These are phyloP conservation scores for Rattus rattus DNA, from an alignment of 2,113 vertebrate genomes.

Conservation along the genomic window DNA sequence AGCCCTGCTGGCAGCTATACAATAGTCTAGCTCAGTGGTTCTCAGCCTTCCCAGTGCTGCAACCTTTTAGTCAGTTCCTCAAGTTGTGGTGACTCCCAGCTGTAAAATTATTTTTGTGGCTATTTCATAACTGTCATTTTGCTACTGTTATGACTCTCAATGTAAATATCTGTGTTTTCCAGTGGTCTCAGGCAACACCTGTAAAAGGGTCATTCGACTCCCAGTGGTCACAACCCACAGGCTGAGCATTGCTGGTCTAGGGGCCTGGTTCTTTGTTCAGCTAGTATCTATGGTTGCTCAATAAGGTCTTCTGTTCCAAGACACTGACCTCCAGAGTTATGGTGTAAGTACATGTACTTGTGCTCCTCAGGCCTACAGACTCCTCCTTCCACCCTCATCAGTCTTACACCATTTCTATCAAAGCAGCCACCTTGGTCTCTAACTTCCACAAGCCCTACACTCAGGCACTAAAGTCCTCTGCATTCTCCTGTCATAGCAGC, in stretches of 20 bases:
- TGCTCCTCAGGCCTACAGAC: neutral
- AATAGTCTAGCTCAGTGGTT: neutral
- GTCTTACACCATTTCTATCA: neutral
- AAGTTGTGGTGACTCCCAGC: neutral
- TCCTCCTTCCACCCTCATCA: neutral
- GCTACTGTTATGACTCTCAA: neutral
- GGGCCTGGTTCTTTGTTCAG: neutral
- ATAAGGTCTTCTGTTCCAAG: neutral
- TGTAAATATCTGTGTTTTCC: neutral
- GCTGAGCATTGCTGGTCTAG: neutral
- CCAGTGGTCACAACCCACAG: neutral
- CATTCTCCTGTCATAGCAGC: neutral
- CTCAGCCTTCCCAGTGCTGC: neutral
- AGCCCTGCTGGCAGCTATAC: neutral
- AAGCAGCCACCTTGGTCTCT: accelerated
- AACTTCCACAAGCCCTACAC: accelerated
- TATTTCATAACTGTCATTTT: neutral
- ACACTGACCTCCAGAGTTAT: neutral
- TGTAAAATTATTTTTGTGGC: neutral
- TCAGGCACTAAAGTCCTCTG: neutral
- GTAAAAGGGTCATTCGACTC: neutral
- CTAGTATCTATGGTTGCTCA: neutral
- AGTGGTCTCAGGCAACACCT: neutral
- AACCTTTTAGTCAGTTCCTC: neutral
- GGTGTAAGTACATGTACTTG: too few species aligned